Evolutionary conservation across 2,797 vertebrate species (phyloP).

Genomic region (Argyrosomus regius): DNA sequence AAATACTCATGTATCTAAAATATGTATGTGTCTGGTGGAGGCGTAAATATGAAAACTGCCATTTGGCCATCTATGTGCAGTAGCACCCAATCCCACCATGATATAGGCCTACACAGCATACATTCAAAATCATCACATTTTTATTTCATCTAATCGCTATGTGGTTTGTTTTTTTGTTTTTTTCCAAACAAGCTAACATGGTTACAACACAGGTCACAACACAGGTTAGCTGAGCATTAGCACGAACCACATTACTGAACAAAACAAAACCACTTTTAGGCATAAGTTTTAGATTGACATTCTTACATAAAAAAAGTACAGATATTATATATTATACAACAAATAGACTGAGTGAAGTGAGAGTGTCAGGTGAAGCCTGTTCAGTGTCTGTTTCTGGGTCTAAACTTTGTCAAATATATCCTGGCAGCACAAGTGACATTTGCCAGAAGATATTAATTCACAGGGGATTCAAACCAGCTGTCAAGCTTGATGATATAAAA

Average conservation of each 20-base stretch:
- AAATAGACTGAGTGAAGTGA: not conserved
- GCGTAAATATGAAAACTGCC: constrained; percentile 14
- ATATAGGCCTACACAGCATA: not conserved
- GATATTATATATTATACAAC: not conserved
- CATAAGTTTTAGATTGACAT: not conserved
- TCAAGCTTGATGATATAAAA: constrained; percentile 31
- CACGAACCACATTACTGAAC: not conserved
- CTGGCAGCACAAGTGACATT: constrained; percentile 27
- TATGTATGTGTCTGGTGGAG: not conserved
- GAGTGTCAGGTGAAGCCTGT: not conserved
- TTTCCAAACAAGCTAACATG: not conserved
- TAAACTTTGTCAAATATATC: constrained; percentile 5
- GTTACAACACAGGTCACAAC: no score
- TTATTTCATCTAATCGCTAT: not conserved
- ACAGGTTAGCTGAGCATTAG: not conserved
- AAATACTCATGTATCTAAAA: constrained; percentile 16
- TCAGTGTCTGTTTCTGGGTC: not conserved
- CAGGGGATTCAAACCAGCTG: constrained; percentile 41
- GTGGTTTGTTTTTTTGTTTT: not conserved
- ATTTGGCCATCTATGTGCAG: not conserved
- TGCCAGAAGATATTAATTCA: constrained; percentile 38
- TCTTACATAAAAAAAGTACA: not conserved
- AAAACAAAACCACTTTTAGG: not conserved
- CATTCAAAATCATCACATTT: not conserved
- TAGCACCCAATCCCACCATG: not conserved